These are phyloP conservation scores for Eupithecia insigniata DNA, from an alignment of 2,888 invertebrate genomes.

Conservation along the genomic window DNA sequence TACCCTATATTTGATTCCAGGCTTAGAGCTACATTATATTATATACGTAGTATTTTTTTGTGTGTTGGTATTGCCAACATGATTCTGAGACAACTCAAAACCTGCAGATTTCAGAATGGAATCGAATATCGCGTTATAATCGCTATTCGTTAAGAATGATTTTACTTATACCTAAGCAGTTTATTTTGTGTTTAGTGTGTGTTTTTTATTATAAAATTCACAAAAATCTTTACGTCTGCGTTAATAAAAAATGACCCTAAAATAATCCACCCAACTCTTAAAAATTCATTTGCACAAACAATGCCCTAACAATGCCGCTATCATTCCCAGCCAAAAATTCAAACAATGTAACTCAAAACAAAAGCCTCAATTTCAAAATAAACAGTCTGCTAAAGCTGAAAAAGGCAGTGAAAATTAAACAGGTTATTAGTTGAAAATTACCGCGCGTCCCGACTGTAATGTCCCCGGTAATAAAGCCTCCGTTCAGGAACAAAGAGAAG, in stretches of 20 bases:
- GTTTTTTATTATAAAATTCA: not conserved
- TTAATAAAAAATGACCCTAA: not conserved
- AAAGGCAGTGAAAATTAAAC: slow-evolving; percentile 70
- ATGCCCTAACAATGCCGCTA: slow-evolving; percentile 12
- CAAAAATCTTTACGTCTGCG: not conserved
- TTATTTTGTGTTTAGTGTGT: not conserved
- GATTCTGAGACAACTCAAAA: too few species aligned
- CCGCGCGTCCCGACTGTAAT: slow-evolving; percentile 68
- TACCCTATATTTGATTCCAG: too few species aligned
- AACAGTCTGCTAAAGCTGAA: slow-evolving; percentile 51
- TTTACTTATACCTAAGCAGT: too few species aligned
- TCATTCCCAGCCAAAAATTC: slow-evolving; percentile 20
- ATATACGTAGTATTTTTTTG: too few species aligned
- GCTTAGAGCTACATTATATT: too few species aligned
- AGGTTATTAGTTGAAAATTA: slow-evolving; percentile 83
- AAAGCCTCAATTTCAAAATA: slow-evolving; percentile 43
- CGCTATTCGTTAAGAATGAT: too few species aligned
- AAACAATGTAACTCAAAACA: slow-evolving; percentile 27
- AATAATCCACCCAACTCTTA: not conserved
- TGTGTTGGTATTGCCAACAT: too few species aligned
- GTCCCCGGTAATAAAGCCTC: slow-evolving; percentile 71
- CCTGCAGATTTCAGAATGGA: too few species aligned
- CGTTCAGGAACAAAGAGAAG: slow-evolving; percentile 35
- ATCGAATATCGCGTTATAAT: too few species aligned
- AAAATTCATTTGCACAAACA: slow-evolving; percentile 16